Conservation (phyloP, 2,888 invertebrate genomes). For the Rotaria magnacalcarata region DNA sequence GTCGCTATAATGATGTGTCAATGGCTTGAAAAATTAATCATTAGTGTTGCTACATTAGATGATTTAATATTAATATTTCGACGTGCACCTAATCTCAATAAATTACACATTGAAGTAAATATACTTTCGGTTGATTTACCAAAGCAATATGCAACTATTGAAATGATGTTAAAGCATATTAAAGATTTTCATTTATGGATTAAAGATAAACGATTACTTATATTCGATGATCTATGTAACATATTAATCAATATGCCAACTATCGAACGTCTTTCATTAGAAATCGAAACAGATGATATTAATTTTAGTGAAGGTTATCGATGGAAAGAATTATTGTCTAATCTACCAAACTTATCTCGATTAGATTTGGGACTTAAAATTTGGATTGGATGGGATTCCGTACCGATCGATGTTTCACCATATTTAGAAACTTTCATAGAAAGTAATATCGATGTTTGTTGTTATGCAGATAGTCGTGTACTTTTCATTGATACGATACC, state of each 20-base stretch:
- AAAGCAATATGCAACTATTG: neutral
- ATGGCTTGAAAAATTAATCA: neutral
- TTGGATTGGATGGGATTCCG: neutral
- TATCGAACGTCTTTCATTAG: neutral
- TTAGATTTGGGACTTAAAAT: neutral
- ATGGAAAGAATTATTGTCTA: neutral
- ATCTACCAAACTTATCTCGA: neutral
- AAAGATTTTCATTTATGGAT: conserved; percentile 18
- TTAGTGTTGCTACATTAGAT: neutral
- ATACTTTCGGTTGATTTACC: neutral
- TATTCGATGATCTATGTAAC: neutral
- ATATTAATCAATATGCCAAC: neutral
- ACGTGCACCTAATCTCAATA: neutral
- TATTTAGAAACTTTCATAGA: neutral
- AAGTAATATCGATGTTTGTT: neutral
- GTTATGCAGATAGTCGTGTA: neutral
- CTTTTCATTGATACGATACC: neutral
- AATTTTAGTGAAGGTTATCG: neutral
- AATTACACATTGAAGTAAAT: neutral
- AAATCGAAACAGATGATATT: neutral
- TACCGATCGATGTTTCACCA: neutral
- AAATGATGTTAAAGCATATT: neutral
- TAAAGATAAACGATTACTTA: neutral
- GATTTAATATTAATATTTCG: conserved; percentile 5
- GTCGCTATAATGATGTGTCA: neutral